Evolutionary conservation across 2,888 invertebrate genomes (phyloP).

Genomic region (Brenthis hecate): DNA sequence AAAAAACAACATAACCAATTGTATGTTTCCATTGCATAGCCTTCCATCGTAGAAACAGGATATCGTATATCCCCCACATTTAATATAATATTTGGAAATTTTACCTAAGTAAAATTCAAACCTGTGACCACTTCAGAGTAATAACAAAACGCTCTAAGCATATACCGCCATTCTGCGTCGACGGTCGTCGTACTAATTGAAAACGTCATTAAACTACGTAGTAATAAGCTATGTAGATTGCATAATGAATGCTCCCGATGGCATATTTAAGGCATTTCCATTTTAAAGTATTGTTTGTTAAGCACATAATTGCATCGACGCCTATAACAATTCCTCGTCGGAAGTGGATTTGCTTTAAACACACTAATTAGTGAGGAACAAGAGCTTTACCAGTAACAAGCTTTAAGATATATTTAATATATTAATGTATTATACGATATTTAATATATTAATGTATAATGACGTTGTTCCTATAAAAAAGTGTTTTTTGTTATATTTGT

Average conservation of each 20-base stretch:
- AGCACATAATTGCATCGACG: constrained; percentile 70
- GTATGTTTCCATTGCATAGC: too few species aligned
- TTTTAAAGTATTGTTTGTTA: constrained; percentile 73
- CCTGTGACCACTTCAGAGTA: too few species aligned
- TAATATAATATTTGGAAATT: too few species aligned
- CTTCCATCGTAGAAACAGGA: too few species aligned
- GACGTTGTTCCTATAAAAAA: too few species aligned
- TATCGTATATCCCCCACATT: too few species aligned
- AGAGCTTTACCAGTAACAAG: background rate
- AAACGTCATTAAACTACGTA: constrained; percentile 36
- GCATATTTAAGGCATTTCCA: constrained; percentile 72
- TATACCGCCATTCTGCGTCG: background rate
- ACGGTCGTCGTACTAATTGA: constrained; percentile 28
- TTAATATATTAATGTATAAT: too few species aligned
- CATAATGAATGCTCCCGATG: constrained; percentile 67
- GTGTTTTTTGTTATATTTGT: too few species aligned
- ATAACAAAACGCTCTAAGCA: too few species aligned
- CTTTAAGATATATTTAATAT: background rate
- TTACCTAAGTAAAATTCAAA: too few species aligned
- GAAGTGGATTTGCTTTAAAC: constrained; percentile 20
- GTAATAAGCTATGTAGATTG: constrained; percentile 70
- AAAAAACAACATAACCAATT: too few species aligned
- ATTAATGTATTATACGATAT: too few species aligned
- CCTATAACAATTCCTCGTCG: constrained; percentile 40
- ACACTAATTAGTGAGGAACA: constrained; percentile 16